Evolutionary conservation across 2,797 vertebrate species (phyloP), one percentile per base, ranked within the genome.

Genomic region (Enteromius afrohamiltoni): DNA sequence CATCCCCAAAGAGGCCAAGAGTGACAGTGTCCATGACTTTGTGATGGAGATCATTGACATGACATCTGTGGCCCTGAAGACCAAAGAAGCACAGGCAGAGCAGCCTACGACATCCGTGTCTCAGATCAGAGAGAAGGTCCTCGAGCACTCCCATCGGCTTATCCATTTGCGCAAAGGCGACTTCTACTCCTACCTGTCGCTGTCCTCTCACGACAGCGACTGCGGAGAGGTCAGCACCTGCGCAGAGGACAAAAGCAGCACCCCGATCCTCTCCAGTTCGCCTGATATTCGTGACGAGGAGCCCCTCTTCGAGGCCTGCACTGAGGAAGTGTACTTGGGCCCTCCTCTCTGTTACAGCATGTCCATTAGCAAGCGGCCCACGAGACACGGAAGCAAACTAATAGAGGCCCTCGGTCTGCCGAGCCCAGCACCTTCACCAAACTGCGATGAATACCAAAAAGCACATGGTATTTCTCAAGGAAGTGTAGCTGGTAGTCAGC

Each of bases 151-250:
- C 87, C 98, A 98, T 87, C 94, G 95, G 79, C 95, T 96, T 77
- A 95, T 98, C 69, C 96, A 96, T 82, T 94, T 99, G 51, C 95
- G 96, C 49, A 97, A 97, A 82, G 97, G 98, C 2, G 98, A 99
- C 92, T 99, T 99, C 90, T 99, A 99, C 93, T 96, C 97, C 82
- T 99, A 99, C 84, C 93, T 99, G 89, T 98, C 98, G 9, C 96
- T 99, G 83, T 99, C 97, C 78, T 99, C 98, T 79, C 98, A 99
- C 85, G 98, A 99, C 92, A 99, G 98, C 85, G 98, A 99, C 92
- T 99, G 98, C 83, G 98, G 98, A 19, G 98, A 99, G 88, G 96
- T 99, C 87, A 96, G 91, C 83, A 96, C 88, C 89, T 96, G 95
- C 78, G 17, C 91, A 21, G 96, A 98, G 68, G 96, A 97, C 85